Evolutionary conservation across 1,140 invertebrate species (phyloP), one percentile per base, ranked within the genome.

Genomic region (Trichonephila clavata): DNA sequence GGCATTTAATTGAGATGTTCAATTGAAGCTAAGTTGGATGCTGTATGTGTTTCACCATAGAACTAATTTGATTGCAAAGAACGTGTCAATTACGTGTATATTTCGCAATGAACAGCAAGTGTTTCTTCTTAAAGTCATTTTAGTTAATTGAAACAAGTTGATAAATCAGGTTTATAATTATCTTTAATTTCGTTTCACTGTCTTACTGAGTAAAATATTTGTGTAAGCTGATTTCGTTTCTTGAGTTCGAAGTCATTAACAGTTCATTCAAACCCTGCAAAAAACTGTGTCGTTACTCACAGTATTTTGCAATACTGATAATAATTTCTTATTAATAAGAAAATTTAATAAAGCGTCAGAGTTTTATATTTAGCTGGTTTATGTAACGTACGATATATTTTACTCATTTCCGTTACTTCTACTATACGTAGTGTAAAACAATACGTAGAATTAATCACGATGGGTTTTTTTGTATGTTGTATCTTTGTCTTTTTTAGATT

Each of bases 201-300:
- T 77, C 68, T 77, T 18, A 16, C 14, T 6, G 24, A 24, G 27
- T 77, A 32, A 77, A 77, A 77, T 77, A 77, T 77, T 77, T 77
- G 68, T 32, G 24, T 77, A 77, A 77, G 68, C 68, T 77, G 68
- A 77, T 77, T 77, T 27, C 68, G 24, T 77, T 77, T 24, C 24
- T 32, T 32, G 27, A 39, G 27, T 27, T 77, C 14, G 68, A 39
- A 24, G 27, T 24, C 16, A 24, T 77, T 77, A 77, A 27, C 68
- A 77, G 68, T 27, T 77, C 27, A 27, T 77, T 77, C 27, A 27
- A 10, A 65, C 21, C 21, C 21, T 21, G 20, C 7, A 65, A 24
- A 65, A 65, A 65, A 65, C 24, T n/a, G 7, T 21, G 24, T 65
- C 13, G 20, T 63, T n/a, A 63, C n/a, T n/a, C n/a, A 21, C 20